Conservation (phyloP, 2,113 vertebrate genomes). For the Phyllostomus hastatus region DNA sequence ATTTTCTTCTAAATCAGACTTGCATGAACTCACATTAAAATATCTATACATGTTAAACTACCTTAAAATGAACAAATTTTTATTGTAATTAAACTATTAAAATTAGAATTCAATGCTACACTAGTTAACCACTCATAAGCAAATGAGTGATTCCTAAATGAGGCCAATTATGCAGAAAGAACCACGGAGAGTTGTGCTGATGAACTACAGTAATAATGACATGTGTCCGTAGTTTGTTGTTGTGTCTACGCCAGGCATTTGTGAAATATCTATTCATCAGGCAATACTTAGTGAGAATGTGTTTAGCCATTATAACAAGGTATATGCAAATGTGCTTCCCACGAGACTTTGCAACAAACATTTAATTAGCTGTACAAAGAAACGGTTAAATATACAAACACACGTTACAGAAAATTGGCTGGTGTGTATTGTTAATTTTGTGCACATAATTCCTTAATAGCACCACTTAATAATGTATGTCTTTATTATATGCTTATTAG, state of each 20-base stretch:
- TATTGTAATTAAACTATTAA: slow-evolving; percentile 31
- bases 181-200: slow-evolving; percentile 55
- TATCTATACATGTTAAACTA: slow-evolving; percentile 6
- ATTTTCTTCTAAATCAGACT: slow-evolving; percentile 34
- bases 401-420: slow-evolving; percentile 62
- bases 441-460: slow-evolving; percentile 53
- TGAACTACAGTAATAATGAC: slow-evolving; percentile 73
- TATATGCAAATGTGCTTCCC: slow-evolving; percentile 73
- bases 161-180: slow-evolving; percentile 58
- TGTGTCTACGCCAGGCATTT: slow-evolving; percentile 69
- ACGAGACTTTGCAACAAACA: slow-evolving; percentile 74
- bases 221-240: slow-evolving; percentile 64
- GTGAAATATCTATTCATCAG: slow-evolving; percentile 75
- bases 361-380: slow-evolving; percentile 76
- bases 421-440: slow-evolving; percentile 50
- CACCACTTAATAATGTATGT: slow-evolving; percentile 43
- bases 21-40: background rate
- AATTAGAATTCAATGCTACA: slow-evolving; percentile 41
- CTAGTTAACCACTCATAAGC: slow-evolving; percentile 41
- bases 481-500: slow-evolving; percentile 54
- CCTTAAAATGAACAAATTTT: background rate
- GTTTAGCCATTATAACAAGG: slow-evolving; percentile 76
- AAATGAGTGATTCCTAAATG: slow-evolving; percentile 49
- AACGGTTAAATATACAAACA: slow-evolving; percentile 73
- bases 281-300: slow-evolving; percentile 72